A percentile compares a stretch with the other conserved stretches of the same genome.
Evolutionary conservation across 2,797 vertebrate species (phyloP).

Genomic region (Danio albolineatus): DNA sequence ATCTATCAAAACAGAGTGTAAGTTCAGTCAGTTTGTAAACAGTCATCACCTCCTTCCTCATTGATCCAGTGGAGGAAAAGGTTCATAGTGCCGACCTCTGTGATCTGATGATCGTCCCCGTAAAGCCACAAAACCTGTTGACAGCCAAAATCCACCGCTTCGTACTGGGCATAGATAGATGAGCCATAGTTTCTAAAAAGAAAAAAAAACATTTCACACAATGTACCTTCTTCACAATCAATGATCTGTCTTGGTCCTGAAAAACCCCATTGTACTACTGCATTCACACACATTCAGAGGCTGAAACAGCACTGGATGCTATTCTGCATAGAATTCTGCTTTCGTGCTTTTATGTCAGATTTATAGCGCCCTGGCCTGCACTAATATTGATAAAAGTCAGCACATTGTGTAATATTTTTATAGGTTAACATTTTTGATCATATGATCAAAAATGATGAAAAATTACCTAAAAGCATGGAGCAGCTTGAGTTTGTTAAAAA

Average conservation of each 20-base stretch:
- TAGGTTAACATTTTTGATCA: too few relatives aligned
- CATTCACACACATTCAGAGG: neutral
- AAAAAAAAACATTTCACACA: conserved; percentile 60
- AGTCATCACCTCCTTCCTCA: conserved; percentile 86
- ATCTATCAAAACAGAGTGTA: conserved; percentile 16
- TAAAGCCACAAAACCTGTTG: conserved; percentile 94
- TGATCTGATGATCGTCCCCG: conserved; percentile 89
- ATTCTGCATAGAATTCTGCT: neutral
- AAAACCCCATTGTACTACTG: neutral
- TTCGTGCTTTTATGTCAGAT: conserved; percentile 9
- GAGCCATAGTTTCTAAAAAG: conserved; percentile 87
- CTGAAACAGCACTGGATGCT: neutral
- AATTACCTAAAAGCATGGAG: too few relatives aligned
- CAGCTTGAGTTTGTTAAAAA: too few relatives aligned
- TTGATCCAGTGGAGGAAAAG: conserved; percentile 92
- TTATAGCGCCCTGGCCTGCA: too few relatives aligned
- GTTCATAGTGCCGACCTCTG: conserved; percentile 94
- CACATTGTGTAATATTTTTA: too few relatives aligned
- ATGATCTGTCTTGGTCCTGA: neutral
- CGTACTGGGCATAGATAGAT: conserved; percentile 82
- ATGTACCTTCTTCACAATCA: neutral
- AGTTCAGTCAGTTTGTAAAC: neutral
- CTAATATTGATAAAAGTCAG: too few relatives aligned
- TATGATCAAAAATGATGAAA: too few relatives aligned
- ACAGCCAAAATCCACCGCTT: conserved; percentile 82